Percentiles rank a stretch among this genome's conserved stretches.
Evolutionary conservation across 2,113 vertebrate species (phyloP).

Genomic region (Fulica atra): DNA sequence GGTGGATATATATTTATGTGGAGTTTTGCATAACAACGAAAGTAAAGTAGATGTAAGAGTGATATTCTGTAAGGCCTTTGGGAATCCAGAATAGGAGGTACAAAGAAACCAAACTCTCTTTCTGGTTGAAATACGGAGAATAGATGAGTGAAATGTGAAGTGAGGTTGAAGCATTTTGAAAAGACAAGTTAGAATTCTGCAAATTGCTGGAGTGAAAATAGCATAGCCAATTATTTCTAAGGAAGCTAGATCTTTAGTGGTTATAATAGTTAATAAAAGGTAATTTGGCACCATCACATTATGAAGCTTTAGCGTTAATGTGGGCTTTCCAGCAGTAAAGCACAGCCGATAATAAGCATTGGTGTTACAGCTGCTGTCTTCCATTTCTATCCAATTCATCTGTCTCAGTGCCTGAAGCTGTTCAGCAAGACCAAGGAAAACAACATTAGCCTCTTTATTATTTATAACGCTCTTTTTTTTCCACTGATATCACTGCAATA

Average conservation of each 20-base stretch:
- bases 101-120: background rate
- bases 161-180: background rate
- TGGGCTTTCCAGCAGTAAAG: conserved; percentile 55
- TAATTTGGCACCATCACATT: background rate
- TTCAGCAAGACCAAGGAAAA: conserved; percentile 71
- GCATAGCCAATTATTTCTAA: background rate
- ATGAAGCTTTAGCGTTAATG: background rate
- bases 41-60: background rate
- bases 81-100: background rate
- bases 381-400: conserved; percentile 64
- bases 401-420: conserved; percentile 62
- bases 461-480: conserved; percentile 71
- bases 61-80: background rate
- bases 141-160: background rate
- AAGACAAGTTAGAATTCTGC: background rate
- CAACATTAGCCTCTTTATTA: conserved; percentile 73
- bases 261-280: conserved; percentile 31
- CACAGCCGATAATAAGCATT: conserved; percentile 29
- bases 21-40: background rate
- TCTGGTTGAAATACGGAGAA: background rate
- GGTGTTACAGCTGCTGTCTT: conserved; percentile 61
- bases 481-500: conserved; percentile 62
- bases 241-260: background rate
- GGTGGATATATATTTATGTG: background rate
- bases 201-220: background rate